These are phyloP conservation scores for Neolamprologus sp. DNA, from an alignment of 2,113 vertebrate genomes.

Conservation along the genomic window DNA sequence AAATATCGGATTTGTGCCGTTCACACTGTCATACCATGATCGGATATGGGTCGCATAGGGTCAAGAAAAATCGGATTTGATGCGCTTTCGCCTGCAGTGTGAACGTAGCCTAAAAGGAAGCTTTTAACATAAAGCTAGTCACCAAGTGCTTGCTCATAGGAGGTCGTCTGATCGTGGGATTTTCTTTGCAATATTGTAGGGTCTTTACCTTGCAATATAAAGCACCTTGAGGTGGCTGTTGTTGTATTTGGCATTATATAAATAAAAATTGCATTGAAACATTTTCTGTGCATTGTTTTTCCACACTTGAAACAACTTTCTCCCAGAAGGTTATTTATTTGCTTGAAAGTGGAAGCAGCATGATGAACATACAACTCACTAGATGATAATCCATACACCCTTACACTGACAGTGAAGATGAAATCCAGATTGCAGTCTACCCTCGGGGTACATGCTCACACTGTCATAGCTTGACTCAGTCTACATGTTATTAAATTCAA, in stretches of 20 bases:
- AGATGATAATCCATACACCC: not conserved
- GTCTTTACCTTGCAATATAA: not conserved
- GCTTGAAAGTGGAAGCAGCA: not conserved
- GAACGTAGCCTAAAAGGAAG: not conserved
- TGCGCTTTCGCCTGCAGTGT: not conserved
- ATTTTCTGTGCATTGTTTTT: not conserved
- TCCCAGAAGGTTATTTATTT: not conserved
- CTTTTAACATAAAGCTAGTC: not conserved
- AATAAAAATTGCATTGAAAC: not conserved
- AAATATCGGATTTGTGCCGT: too few relatives aligned
- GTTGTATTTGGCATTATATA: not conserved
- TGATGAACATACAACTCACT: not conserved
- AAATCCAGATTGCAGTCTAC: not conserved
- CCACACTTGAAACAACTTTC: not conserved
- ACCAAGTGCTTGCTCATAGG: not conserved
- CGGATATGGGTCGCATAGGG: too few relatives aligned
- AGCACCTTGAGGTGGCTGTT: not conserved
- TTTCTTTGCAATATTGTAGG: not conserved
- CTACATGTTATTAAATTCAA: not conserved
- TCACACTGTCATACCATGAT: too few relatives aligned
- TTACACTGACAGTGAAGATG: not conserved
- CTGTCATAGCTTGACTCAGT: not conserved
- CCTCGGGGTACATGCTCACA: not conserved
- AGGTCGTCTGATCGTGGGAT: not conserved
- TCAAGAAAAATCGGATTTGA: not conserved